Conservation (phyloP, 2,797 vertebrate species). For the Salarias fasciatus region DNA sequence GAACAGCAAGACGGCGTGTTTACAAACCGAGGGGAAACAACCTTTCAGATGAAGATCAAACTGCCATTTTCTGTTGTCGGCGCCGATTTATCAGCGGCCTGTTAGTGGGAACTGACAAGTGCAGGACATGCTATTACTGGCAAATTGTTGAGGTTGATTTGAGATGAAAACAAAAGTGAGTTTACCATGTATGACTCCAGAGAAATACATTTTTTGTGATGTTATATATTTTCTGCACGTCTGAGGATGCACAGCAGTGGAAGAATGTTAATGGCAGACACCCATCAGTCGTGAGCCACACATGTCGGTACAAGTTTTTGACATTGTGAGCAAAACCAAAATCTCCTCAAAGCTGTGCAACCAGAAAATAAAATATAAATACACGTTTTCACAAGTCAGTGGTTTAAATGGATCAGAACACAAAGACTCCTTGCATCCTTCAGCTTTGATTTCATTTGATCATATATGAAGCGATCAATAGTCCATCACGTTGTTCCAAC, state of each 20-base stretch:
- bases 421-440: constrained; percentile 13
- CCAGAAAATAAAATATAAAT: neutral
- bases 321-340: too few relatives aligned
- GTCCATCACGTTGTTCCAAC: constrained; percentile 49
- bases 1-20: constrained; percentile 50
- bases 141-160: constrained; percentile 33
- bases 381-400: constrained; percentile 20
- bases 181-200: neutral
- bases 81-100: constrained; percentile 51
- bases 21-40: constrained; percentile 57
- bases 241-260: neutral
- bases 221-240: neutral
- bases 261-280: neutral
- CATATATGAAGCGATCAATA: constrained; percentile 61
- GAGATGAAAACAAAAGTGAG: constrained; percentile 15
- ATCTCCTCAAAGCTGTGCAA: too few relatives aligned
- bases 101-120: constrained; percentile 48
- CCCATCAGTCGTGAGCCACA: too few relatives aligned
- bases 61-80: constrained; percentile 60
- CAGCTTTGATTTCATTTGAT: constrained; percentile 68
- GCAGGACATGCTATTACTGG: constrained; percentile 32
- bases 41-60: constrained; percentile 67
- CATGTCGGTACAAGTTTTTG: too few relatives aligned
- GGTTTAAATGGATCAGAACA: constrained; percentile 25
- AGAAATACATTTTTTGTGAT: neutral